Conservation (phyloP, 2,113 vertebrate genomes). For the zebrafish (Danio rerio) region DNA sequence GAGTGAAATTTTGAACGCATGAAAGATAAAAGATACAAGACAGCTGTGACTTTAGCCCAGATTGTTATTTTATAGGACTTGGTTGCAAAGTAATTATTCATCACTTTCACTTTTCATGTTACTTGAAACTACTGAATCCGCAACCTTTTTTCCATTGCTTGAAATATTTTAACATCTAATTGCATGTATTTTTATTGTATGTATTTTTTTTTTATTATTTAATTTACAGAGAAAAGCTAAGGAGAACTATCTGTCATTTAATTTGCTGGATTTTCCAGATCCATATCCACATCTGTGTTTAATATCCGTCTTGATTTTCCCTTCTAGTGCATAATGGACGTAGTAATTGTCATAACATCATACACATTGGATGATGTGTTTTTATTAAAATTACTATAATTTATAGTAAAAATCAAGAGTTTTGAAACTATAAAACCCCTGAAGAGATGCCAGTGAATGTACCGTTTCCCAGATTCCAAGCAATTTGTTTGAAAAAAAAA, state of each 20-base stretch:
- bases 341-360: conserved; percentile 50
- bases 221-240: not conserved
- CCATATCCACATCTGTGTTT: conserved; percentile 39
- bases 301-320: conserved; percentile 47
- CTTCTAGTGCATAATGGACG: conserved; percentile 43
- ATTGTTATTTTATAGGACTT: conserved; percentile 57
- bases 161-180: conserved; percentile 58
- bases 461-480: conserved; percentile 26
- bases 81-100: conserved; percentile 55
- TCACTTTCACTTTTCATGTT: conserved; percentile 53
- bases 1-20: conserved; percentile 58
- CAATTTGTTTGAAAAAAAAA: conserved; percentile 45
- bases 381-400: conserved; percentile 43
- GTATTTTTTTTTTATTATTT: not conserved
- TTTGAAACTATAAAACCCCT: conserved; percentile 34
- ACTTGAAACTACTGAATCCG: conserved; percentile 47
- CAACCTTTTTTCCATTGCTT: conserved; percentile 39
- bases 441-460: conserved; percentile 29
- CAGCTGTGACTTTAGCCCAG: conserved; percentile 55
- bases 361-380: conserved; percentile 34
- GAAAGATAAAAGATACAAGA: conserved; percentile 57
- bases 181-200: conserved; percentile 50
- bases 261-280: conserved; percentile 18
- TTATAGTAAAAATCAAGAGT: conserved; percentile 40
- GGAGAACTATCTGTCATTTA: conserved; percentile 23